Conservation (phyloP, 2,797 vertebrate species). For the Zenarchopterus dispar region DNA sequence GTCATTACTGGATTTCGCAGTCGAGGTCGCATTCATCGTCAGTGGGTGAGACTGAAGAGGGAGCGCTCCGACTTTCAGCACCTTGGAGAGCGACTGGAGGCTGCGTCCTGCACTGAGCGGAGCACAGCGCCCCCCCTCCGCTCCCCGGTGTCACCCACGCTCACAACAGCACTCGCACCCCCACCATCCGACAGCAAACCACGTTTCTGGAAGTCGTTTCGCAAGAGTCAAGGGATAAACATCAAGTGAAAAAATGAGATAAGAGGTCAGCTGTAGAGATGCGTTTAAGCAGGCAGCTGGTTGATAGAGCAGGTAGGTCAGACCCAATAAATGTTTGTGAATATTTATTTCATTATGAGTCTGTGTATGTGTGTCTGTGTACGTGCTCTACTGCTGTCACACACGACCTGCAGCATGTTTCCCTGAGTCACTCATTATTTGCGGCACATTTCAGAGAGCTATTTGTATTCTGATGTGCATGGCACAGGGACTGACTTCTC, state of each 20-base stretch:
- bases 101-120: slow-evolving; percentile 64
- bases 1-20: slow-evolving; percentile 18
- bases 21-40: slow-evolving; percentile 40
- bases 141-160: slow-evolving; percentile 46
- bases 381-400: slow-evolving; percentile 30
- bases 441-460: slow-evolving; percentile 36
- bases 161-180: slow-evolving; percentile 49
- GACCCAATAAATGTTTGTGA: slow-evolving; percentile 7
- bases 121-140: slow-evolving; percentile 31
- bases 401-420: slow-evolving; percentile 57
- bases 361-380: background rate
- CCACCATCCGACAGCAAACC: slow-evolving; percentile 24
- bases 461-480: slow-evolving; percentile 59
- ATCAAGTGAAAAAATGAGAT: slow-evolving; percentile 27
- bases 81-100: slow-evolving; percentile 77
- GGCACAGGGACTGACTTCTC: slow-evolving; percentile 37
- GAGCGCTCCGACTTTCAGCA: slow-evolving; percentile 75
- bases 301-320: slow-evolving; percentile 20
- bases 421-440: slow-evolving; percentile 55
- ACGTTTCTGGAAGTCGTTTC: slow-evolving; percentile 7
- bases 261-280: slow-evolving; percentile 22
- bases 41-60: slow-evolving; percentile 42
- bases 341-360: slow-evolving; percentile 16
- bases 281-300: slow-evolving; percentile 23
- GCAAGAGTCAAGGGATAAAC: slow-evolving; percentile 17